These are phyloP conservation scores for Glareola pratincola DNA, from an alignment of 2,113 vertebrate species.

Conservation along the genomic window DNA sequence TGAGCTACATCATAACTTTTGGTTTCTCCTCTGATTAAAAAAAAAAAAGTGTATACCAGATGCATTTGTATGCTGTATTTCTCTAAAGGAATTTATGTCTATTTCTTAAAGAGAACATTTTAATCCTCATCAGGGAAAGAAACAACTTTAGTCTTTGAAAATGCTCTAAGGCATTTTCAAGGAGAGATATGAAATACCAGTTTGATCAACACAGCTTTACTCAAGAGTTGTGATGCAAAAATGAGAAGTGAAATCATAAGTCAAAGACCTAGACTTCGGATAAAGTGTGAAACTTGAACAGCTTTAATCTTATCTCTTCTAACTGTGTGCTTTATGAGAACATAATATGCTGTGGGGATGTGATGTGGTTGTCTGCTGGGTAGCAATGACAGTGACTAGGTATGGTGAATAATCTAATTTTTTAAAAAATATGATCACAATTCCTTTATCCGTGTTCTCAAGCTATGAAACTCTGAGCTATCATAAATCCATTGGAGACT, in stretches of 20 bases:
- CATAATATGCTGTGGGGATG: background rate
- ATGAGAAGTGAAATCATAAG: background rate
- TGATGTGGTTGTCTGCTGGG: background rate
- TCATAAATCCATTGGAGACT: background rate
- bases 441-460: background rate
- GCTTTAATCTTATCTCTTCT: background rate
- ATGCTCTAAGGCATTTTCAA: background rate
- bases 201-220: background rate
- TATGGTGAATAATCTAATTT: background rate
- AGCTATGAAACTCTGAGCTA: background rate
- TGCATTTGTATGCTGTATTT: background rate
- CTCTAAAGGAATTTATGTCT: background rate
- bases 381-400: background rate
- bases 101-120: background rate
- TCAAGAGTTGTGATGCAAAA: background rate
- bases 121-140: background rate
- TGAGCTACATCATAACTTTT: background rate
- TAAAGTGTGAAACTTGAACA: background rate
- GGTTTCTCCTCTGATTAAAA: background rate
- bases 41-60: background rate
- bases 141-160: background rate
- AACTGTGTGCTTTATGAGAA: background rate
- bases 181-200: background rate
- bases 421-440: background rate
- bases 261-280: background rate